Percentiles rank a stretch among this genome's conserved stretches.
Conservation (phyloP, 2,888 invertebrate species). For the Caenorhabditis doughertyi region DNA sequence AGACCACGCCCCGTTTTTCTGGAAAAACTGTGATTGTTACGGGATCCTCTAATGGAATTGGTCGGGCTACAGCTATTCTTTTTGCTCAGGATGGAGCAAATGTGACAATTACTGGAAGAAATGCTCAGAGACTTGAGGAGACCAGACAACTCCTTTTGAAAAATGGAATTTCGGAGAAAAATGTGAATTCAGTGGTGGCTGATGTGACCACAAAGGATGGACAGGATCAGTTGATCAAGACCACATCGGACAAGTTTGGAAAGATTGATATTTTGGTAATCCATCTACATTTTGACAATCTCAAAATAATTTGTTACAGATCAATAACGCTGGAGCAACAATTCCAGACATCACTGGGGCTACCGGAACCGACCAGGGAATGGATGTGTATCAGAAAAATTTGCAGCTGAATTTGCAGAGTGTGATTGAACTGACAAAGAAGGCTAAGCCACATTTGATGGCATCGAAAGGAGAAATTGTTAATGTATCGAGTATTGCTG, state of each 20-base stretch:
- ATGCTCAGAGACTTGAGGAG: conserved; percentile 26
- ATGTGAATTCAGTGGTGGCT: conserved; percentile 4
- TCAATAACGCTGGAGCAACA: conserved; percentile 41
- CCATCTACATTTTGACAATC: too few species aligned
- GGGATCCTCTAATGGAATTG: conserved; percentile 53
- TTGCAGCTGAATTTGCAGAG: conserved; percentile 26
- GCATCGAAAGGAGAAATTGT: conserved; percentile 48
- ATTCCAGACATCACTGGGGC: conserved; percentile 3
- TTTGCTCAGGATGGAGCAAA: conserved; percentile 42
- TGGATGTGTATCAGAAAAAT: conserved; percentile 20
- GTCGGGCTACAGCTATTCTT: conserved; percentile 29
- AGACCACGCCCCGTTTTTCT: conserved; percentile 37
- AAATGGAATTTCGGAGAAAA: conserved; percentile 12
- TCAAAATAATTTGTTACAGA: conserved; percentile 1
- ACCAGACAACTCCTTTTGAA: conserved; percentile 20
- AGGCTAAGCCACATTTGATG: conserved; percentile 24
- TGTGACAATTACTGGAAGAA: conserved; percentile 47
- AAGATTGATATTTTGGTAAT: conserved; percentile 31
- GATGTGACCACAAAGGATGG: conserved; percentile 4
- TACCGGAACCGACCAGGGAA: conserved; percentile 9
- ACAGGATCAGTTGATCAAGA: conserved; percentile 28
- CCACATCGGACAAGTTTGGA: conserved; percentile 33
- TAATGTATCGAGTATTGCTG: conserved; percentile 48
- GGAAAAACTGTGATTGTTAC: conserved; percentile 40
- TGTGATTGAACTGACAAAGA: conserved; percentile 39